Evolutionary conservation across 1,140 invertebrate species (phyloP).

Genomic region (Sweltsa coloradensis): DNA sequence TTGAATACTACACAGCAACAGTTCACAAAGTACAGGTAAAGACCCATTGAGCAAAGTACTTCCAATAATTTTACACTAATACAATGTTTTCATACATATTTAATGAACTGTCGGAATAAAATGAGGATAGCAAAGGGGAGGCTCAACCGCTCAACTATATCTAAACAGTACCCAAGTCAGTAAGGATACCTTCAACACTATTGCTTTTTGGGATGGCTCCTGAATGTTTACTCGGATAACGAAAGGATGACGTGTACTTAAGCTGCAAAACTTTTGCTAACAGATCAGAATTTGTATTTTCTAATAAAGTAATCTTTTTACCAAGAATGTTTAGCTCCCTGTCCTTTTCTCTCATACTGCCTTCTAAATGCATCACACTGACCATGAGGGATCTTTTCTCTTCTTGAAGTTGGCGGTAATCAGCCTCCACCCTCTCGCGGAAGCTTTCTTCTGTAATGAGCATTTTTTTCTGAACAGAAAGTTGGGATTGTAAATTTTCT

Average conservation of each 20-base stretch:
- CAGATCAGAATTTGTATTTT: constrained; percentile 25
- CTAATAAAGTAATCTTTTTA: constrained; percentile 23
- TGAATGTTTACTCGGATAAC: background rate
- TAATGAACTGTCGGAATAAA: too few relatives aligned
- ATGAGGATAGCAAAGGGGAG: too few relatives aligned
- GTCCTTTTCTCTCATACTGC: constrained; percentile 21
- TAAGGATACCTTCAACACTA: constrained; percentile 14
- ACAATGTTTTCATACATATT: too few relatives aligned
- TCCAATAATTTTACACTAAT: too few relatives aligned
- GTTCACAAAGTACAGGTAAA: too few relatives aligned
- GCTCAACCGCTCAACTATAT: too few relatives aligned
- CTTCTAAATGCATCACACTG: constrained; percentile 23
- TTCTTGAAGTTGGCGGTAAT: constrained; percentile 24
- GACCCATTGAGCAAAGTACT: too few relatives aligned
- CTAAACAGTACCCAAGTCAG: constrained; percentile 11
- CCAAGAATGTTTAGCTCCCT: constrained; percentile 22
- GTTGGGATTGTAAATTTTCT: constrained; percentile 23
- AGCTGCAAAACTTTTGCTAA: constrained; percentile 22
- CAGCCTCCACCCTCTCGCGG: constrained; percentile 25
- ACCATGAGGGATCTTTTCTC: constrained; percentile 24
- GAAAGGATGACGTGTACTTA: constrained; percentile 17
- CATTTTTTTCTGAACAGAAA: constrained; percentile 23
- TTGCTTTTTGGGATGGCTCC: constrained; percentile 13
- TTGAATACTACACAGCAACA: too few relatives aligned
- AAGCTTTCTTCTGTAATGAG: constrained; percentile 25